Percentiles rank a stretch among this genome's conserved stretches.
Evolutionary conservation across 1,140 invertebrate species (phyloP).

Genomic region (Uloborus diversus): DNA sequence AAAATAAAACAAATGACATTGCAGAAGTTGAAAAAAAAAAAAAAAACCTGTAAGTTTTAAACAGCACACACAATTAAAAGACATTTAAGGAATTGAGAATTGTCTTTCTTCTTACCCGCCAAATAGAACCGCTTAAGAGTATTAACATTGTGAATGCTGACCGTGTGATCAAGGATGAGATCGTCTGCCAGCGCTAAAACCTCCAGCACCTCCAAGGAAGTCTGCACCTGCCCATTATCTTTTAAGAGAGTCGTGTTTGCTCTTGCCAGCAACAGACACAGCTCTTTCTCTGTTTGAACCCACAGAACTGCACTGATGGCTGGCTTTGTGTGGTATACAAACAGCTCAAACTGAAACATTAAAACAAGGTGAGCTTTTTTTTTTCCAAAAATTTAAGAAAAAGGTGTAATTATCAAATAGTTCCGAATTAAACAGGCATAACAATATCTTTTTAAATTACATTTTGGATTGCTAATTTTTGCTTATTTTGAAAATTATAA

Average conservation of each 20-base stretch:
- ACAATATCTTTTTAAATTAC: too few species aligned
- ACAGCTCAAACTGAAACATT: neutral
- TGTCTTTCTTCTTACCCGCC: neutral
- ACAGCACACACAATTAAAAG: neutral
- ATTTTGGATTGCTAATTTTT: too few species aligned
- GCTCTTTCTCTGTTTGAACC: neutral
- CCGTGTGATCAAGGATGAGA: neutral
- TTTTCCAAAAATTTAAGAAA: too few species aligned
- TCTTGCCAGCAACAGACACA: neutral
- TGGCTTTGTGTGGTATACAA: neutral
- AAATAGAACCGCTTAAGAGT: neutral
- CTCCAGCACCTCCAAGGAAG: neutral
- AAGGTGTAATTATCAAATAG: too few species aligned
- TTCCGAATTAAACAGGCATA: too few species aligned
- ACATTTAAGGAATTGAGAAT: neutral
- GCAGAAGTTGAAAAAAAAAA: too few species aligned
- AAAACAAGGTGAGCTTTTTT: too few species aligned
- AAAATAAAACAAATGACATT: too few species aligned
- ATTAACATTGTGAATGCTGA: neutral
- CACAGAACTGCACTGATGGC: neutral
- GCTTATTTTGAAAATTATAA: too few species aligned
- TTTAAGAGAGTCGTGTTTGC: neutral
- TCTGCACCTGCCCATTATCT: neutral
- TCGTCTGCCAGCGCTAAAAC: neutral
- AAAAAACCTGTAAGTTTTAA: neutral